Base-by-base conservation (phyloP, 2,113 vertebrate species). In the Oxyura jamaicensis region DNA sequence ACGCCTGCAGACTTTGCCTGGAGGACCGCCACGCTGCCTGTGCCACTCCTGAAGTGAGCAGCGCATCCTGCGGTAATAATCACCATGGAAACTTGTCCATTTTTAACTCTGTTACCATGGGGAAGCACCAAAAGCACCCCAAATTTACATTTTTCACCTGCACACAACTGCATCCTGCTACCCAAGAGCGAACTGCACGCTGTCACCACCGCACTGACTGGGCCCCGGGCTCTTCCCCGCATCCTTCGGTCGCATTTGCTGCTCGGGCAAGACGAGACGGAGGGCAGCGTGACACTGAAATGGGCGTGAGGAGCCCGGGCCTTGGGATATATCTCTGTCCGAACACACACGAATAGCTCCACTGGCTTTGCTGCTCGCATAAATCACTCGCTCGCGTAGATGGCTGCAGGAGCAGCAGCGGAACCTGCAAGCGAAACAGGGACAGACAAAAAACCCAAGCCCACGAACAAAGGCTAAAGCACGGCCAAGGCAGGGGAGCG, bases 61-160 rank as follows among this genome's bases (percentile, higher is more conserved):
- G 72, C 8, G 25, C 93, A 97, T 96, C 93, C 96, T 95, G 92
- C 26, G 0, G 71, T 83, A 95, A 76, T 87, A 60, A 91, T 98
- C 96, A 90, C 97, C 96, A 97, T 97, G 95, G 98, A 97, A 97
- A 97, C 95, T 18, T 56, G 39, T 88, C 96, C 96, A n/a, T 92
- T 96, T 96, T 96, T 97, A 97, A 95, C 94, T 92, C 89, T 0
- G 96, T 97, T 97, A 94, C 96, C 95, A 98, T 94, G 89, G 97
- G 97, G 93, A 97, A 97, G 95, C 93, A 96, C 80, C 4, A 2
- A 62, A 4, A 48, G 5, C 88, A 60, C 62, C 90, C 90, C 77
- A 88, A 93, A 85, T 94, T 59, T 52, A 52, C 88, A 84, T 91
- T 92, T 85, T 59, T 85, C 80, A 94, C 81, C 88, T 92, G 97